phyloP scores from a whole-genome alignment of 2,888 invertebrate species.

The Allygus modestus region DNA sequence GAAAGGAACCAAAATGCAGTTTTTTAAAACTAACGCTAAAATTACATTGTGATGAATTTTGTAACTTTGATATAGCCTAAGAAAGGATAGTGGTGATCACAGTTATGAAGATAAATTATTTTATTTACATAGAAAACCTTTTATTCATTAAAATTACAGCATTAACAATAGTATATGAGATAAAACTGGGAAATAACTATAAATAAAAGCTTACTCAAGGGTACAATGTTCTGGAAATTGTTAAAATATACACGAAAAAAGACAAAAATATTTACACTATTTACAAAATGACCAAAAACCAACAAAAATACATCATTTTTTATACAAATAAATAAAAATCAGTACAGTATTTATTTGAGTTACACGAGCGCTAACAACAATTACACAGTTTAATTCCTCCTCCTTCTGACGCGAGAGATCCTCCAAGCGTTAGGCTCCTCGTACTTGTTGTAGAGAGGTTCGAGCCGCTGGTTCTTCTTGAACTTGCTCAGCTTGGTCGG shows the following conservation, averaged over 20 bases:
- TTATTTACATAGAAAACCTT: neutral
- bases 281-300: neutral
- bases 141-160: neutral
- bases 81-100: too few species aligned
- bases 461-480: slow-evolving; percentile 98
- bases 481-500: slow-evolving; percentile 99
- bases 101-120: too few species aligned
- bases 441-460: slow-evolving; percentile 99
- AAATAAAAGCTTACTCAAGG: neutral
- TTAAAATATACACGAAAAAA: neutral
- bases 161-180: neutral
- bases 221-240: neutral
- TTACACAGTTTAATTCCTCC: slow-evolving; percentile 85
- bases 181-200: neutral
- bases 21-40: too few species aligned
- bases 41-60: too few species aligned
- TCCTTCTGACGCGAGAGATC: slow-evolving; percentile 93
- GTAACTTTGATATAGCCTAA: too few species aligned
- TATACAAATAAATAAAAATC: slow-evolving; percentile 17
- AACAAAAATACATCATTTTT: too few species aligned
- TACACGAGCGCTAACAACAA: neutral
- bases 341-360: neutral
- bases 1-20: too few species aligned
- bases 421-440: slow-evolving; percentile 99
- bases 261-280: slow-evolving; percentile 5